Conservation (phyloP, 1,140 invertebrate genomes). For the Agrypnia vestita region DNA sequence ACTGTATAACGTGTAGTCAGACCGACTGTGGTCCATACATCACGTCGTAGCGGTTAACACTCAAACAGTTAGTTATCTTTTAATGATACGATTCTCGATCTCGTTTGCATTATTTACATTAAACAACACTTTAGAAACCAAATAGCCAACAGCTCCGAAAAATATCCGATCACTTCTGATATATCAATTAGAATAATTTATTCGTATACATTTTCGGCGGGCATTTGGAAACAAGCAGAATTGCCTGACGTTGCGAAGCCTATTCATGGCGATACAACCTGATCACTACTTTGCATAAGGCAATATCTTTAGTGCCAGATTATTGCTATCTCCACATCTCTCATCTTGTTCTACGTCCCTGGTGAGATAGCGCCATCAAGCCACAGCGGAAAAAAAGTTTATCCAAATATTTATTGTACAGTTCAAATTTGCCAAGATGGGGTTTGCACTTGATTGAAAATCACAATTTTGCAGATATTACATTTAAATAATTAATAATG, state of each 20-base stretch:
- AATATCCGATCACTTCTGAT: no score
- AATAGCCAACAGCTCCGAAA: slow-evolving; percentile 3
- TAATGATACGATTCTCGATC: slow-evolving; percentile 22
- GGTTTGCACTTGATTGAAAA: no score
- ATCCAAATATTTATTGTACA: no score
- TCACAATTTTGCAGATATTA: no score
- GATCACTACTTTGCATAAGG: neutral
- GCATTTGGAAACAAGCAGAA: neutral
- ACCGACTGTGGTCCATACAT: no score
- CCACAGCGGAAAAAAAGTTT: no score
- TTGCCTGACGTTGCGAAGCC: neutral
- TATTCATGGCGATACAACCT: neutral
- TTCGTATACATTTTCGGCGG: neutral
- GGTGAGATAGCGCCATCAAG: no score
- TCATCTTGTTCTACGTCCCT: no score
- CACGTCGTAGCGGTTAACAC: no score
- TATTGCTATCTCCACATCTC: neutral
- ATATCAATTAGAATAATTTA: neutral
- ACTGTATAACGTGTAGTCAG: no score
- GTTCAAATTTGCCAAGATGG: no score
- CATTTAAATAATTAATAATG: no score
- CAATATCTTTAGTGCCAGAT: neutral
- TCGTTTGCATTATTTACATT: slow-evolving; percentile 26
- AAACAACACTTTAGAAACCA: slow-evolving; percentile 14
- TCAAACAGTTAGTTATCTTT: slow-evolving; percentile 9